phyloP scores from a whole-genome alignment of 2,888 invertebrate genomes.

The Cheilosia vernalis region DNA sequence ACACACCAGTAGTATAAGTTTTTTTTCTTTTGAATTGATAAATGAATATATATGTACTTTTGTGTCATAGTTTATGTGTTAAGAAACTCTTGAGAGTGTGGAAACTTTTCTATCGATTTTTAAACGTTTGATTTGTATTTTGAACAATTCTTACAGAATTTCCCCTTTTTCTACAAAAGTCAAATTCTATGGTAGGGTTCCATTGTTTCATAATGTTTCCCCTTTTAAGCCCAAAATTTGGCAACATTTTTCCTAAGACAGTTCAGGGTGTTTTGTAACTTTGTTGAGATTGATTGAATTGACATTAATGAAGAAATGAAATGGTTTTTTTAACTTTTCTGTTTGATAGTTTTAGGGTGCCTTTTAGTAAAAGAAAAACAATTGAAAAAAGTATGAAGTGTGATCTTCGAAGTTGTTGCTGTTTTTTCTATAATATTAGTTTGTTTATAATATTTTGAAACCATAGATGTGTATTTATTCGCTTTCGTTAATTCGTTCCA shows the following conservation, averaged over 20 bases:
- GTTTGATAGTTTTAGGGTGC: constrained; percentile 47
- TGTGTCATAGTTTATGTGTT: constrained; percentile 30
- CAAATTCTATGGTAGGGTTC: constrained; percentile 36
- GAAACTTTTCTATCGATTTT: constrained; percentile 46
- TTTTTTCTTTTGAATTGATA: not conserved
- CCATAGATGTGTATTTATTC: constrained; percentile 71
- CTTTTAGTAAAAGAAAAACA: constrained; percentile 31
- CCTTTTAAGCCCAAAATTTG: constrained; percentile 52
- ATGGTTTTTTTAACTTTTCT: constrained; percentile 35
- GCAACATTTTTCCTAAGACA: constrained; percentile 54
- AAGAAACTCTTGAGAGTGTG: constrained; percentile 50
- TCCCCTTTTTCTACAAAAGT: constrained; percentile 26
- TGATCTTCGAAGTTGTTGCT: constrained; percentile 26
- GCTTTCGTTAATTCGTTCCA: constrained; percentile 53
- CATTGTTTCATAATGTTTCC: not conserved
- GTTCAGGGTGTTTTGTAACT: constrained; percentile 26
- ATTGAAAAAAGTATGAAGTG: constrained; percentile 47
- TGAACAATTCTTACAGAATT: constrained; percentile 46
- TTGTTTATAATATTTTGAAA: constrained; percentile 69
- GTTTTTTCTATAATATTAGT: constrained; percentile 60
- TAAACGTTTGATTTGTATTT: constrained; percentile 55
- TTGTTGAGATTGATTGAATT: constrained; percentile 45
- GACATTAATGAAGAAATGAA: constrained; percentile 58
- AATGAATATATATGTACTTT: constrained; percentile 19
- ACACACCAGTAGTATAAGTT: constrained; percentile 10